Evolutionary conservation across 2,888 invertebrate genomes (phyloP), one percentile per base, ranked within the genome.

Genomic region (Lasioglossum lativentre): DNA sequence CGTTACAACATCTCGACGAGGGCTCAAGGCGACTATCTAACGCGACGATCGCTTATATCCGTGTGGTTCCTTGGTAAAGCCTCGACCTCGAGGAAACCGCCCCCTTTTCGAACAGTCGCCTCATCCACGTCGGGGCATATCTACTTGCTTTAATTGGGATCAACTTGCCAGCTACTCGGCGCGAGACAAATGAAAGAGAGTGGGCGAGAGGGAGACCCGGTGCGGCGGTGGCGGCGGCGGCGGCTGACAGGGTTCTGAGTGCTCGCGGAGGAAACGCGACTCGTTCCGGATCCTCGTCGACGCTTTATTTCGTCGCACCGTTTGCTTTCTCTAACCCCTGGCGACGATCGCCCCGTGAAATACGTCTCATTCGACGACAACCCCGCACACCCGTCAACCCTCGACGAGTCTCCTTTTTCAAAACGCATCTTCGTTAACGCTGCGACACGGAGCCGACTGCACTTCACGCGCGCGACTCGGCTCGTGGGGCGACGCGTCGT

Each of bases 101-200:
- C 70, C 79, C 82, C 79, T 80, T 63, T 66, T 76, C 66, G 27
- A 74, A 74, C 27, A 74, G 27, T 12, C 56, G 56, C 30, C 40
- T n/a, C 30, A 71, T 59, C 63, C 71, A 52, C 73, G 85, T 70
- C 56, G 70, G 70, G 77, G 82, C 89, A 82, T 89, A 92, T 92
- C 92, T 92, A 91, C 92, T 92, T 88, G 91, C 91, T 92, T 93
- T 93, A 93, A 93, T 93, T 93, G 92, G 93, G 93, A 93, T 92
- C 92, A 91, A 91, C 91, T 90, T 88, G 89, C 87, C 90, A 90
- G 90, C 88, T 90, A 91, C 93, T 93, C 92, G 91, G 89, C 89
- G 88, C 90, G 91, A 92, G 93, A 92, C 91, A 92, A 93, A 93
- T 92, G 93, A 92, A 92, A 92, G 92, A 90, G 91, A 88, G 86